Evolutionary conservation across 2,797 vertebrate genomes (phyloP), one percentile per base, ranked within the genome.

Genomic region (Hirundo rustica): DNA sequence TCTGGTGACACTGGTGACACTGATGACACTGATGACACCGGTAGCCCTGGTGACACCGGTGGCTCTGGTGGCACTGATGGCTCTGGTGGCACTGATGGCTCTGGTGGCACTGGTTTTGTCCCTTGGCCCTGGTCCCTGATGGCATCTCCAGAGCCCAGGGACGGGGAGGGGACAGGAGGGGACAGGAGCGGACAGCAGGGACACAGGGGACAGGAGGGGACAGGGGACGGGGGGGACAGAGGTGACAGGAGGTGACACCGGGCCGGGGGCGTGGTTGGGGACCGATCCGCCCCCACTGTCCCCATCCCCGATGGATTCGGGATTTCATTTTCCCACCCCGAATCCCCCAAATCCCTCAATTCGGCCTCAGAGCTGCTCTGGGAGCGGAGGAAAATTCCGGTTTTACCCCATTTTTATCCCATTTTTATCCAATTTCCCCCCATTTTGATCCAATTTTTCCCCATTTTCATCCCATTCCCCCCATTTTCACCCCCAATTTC

Each of bases 231-330:
- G 36, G 36, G 36, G 36, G 36, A 36, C 36, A 36, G 40, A 42
- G 40, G 40, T 6, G 40, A 42, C 40, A 42, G 40, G 51, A 53
- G 51, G 51, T 16, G 51, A 30, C 51, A 30, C 51, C 51, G 27
- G 26, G 21, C 29, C 5, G 30, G 54, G 44, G 50, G 58, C 50
- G 75, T 6, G 61, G 40, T 20, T 20, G 16, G 50, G 48, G 50
- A 4, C 5, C 5, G 61, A 8, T 8, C 40, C n/a, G n/a, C 6
- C 14, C 51, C 29, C 62, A 0, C 2, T 32, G 76, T 38, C 51
- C 62, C 62, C 42, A 1, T 0, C 8, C n/a, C 50, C 19, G 2
- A 9, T 8, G 51, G 13, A 9, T 34, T 25, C 9, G 42, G 50
- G 34, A 34, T 13, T 8, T 4, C 13, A 73, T 30, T 22, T 48